phyloP scores from a whole-genome alignment of 1,140 invertebrate genomes.

The Stegodyphus dumicola region DNA sequence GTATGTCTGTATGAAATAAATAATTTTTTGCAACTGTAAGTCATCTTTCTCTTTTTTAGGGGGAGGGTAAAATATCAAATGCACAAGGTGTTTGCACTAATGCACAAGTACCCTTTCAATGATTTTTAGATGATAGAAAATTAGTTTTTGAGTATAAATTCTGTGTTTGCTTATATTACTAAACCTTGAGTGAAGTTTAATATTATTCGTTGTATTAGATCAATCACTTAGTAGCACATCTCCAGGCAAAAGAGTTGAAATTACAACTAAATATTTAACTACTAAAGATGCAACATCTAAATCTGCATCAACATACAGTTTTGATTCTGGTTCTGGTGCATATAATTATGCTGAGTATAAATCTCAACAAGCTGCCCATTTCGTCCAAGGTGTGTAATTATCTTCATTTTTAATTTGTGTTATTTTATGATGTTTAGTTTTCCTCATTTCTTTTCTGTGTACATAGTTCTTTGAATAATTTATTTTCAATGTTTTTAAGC shows the following conservation, averaged over 20 bases:
- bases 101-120: neutral
- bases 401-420: neutral
- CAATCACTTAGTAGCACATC: neutral
- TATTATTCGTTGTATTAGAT: neutral
- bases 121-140: neutral
- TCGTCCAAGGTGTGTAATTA: conserved; percentile 7
- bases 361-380: conserved; percentile 2
- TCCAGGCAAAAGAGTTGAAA: neutral
- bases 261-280: neutral
- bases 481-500: neutral
- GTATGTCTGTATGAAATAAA: too few species aligned
- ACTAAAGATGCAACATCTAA: neutral
- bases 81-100: neutral
- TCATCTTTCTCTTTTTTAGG: too few species aligned
- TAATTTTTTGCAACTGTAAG: too few species aligned
- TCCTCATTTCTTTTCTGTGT: too few species aligned
- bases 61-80: neutral
- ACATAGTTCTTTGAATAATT: neutral
- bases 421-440: neutral
- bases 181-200: neutral
- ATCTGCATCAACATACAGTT: neutral
- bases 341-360: neutral
- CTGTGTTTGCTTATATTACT: neutral
- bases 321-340: neutral
- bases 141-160: neutral